Base-by-base conservation (phyloP, 2,797 vertebrate species). In the Squalus acanthias region DNA sequence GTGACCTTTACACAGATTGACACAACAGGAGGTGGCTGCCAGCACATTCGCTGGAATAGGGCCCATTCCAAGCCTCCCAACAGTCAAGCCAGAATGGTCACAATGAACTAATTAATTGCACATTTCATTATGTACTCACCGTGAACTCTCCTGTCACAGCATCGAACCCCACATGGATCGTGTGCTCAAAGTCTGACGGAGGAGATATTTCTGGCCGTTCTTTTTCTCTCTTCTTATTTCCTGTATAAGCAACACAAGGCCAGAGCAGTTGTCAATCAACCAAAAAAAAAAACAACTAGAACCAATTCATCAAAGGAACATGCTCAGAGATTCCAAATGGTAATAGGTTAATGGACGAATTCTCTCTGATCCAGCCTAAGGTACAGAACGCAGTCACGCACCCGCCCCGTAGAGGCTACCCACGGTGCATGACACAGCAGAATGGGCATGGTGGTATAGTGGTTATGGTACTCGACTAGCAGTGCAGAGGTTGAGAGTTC, bases 91-190 rank as follows among this genome's bases (percentile, higher is more conserved):
- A 95, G 67, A 70, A 70, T 95, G 46, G 39, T 91, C n/a, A 95
- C 46, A 69, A 95, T 50, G 39, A 72, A 46, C 72, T 72, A 46
- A 95, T 95, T 72, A 70, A 76, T 76, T 76, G 17, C 1, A 57
- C 2, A 33, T 95, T 24, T 57, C 94, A n/a, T 95, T 76, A 57
- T 57, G 70, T 96, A 98, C 99, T 98, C 97, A 99, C 99, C 97
- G 99, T 99, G 97, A 99, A 99, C 98, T 99, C 99, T 96, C 99
- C 99, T 26, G 99, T 99, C 96, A 99, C 99, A 96, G 99, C 99
- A 97, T 99, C 99, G 92, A 99, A 99, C 76, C 99, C 99, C 96
- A 99, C 99, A 89, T 99, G 99, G 96, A 99, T 99, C 96, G 99
- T 99, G 96, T 99, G 99, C 96, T 99, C 99, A 97, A 99, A 99